Base-by-base conservation (phyloP, 2,113 vertebrate genomes). In the Arvicanthis niloticus region DNA sequence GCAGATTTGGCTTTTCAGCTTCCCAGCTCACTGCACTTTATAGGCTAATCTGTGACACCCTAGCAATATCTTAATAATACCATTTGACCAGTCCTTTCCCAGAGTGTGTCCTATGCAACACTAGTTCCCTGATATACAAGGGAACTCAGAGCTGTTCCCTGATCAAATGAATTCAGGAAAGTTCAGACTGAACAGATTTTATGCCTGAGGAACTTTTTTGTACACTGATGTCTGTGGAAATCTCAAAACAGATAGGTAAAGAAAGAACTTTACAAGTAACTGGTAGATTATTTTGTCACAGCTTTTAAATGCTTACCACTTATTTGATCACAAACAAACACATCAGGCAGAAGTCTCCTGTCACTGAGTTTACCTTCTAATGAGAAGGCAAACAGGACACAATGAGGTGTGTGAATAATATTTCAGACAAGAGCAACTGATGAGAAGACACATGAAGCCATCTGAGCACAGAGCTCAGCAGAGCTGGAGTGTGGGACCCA, bases 171-270 rank as follows among this genome's bases (percentile, higher is more conserved):
- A 21, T 19, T 94, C 72, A 51, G 37, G 12, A 85, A 94, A 73
- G 17, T 58, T n/a, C 89, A 72, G 19, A n/a, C 29, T 94, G 58
- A 97, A 92, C 11, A 60, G 60, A 96, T 67, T 85, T 89, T 85
- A 37, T 81, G 22, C 56, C 42, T 90, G 5, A 34, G 70, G 21
- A 96, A 73, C 24, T n/a, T 86, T 45, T 86, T 67, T 92, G 88
- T 67, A 86, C 48, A 89, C 56, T 86, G 87, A 31, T 29, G 3
- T 87, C 67, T 56, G 3, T 58, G 31, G n/a, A 96, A 95, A 93
- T 95, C 31, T 87, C 72, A n/a, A 90, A 90, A 89, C 62, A 80
- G n/a, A 56, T 26, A 3, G 45, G 70, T 51, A 11, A 60, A 11
- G 37, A 88, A 37, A 70, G 0, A 31, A 89, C 34, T 60, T 58